Conservation (phyloP, 2,888 invertebrate species). For the Cheilosia impressa region DNA sequence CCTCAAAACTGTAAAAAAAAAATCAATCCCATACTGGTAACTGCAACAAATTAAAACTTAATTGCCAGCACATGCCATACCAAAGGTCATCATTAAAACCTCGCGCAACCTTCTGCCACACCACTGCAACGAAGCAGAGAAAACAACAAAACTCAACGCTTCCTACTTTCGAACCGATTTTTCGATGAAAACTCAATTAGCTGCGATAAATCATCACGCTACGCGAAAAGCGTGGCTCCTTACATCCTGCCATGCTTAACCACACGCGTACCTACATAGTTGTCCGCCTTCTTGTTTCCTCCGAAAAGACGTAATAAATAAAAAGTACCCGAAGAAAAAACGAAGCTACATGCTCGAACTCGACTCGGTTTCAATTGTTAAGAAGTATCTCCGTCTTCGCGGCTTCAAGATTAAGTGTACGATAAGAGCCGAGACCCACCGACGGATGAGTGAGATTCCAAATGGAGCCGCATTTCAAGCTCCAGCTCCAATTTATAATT, state of each 20-base stretch:
- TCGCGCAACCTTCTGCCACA: conserved; percentile 39
- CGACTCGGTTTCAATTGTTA: conserved; percentile 59
- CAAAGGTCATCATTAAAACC: conserved; percentile 48
- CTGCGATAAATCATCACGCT: conserved; percentile 67
- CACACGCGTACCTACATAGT: conserved; percentile 10
- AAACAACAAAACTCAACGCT: conserved; percentile 26
- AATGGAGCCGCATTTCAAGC: conserved; percentile 41
- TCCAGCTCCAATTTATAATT: conserved; percentile 65
- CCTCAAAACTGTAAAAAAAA: too few species aligned
- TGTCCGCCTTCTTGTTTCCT: conserved; percentile 62
- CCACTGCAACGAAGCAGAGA: neutral
- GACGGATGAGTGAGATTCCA: conserved; percentile 56
- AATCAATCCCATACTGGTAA: too few species aligned
- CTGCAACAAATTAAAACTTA: neutral
- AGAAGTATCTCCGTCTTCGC: conserved; percentile 57
- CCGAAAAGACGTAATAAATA: conserved; percentile 10
- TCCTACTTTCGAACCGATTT: conserved; percentile 64
- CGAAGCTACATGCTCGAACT: conserved; percentile 42
- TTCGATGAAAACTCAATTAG: conserved; percentile 75
- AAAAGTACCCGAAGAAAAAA: too few species aligned
- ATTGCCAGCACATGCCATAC: neutral
- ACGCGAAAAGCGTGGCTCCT: conserved; percentile 58
- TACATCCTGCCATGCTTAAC: conserved; percentile 67
- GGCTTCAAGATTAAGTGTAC: conserved; percentile 60
- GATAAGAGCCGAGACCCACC: conserved; percentile 47